Conservation (phyloP, 1,140 invertebrate species). For the Grapholita molesta region DNA sequence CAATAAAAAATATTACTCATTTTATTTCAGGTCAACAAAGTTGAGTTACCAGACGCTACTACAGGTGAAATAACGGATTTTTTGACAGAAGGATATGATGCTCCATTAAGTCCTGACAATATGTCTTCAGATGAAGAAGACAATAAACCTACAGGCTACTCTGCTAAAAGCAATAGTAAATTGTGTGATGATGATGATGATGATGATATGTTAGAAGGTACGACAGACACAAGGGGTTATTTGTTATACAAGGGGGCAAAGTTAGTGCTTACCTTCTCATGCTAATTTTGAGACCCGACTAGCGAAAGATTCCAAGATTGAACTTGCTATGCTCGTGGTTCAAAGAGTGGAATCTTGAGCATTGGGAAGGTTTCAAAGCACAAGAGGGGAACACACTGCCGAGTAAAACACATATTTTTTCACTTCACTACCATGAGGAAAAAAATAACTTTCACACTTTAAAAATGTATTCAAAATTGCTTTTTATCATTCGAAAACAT, state of each 20-base stretch:
- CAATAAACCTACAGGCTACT: not conserved
- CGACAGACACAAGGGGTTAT: not conserved
- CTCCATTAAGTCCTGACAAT: conserved; percentile 11
- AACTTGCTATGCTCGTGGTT: too few species aligned
- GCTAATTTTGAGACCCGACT: too few species aligned
- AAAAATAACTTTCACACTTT: too few species aligned
- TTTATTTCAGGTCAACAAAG: conserved; percentile 25
- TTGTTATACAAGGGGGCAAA: not conserved
- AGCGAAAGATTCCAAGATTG: too few species aligned
- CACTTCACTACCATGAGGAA: not conserved
- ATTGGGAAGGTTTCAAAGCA: too few species aligned
- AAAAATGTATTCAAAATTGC: too few species aligned
- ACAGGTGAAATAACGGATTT: conserved; percentile 22
- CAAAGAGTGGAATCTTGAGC: too few species aligned
- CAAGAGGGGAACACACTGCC: not conserved
- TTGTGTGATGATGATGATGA: conserved; percentile 24
- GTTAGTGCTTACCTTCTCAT: too few species aligned
- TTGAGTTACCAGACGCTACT: conserved; percentile 24
- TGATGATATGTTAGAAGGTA: conserved; percentile 19
- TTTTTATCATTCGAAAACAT: too few species aligned
- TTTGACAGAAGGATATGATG: conserved; percentile 18
- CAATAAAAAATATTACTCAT: not conserved
- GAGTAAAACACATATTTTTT: too few species aligned
- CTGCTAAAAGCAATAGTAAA: conserved; percentile 24
- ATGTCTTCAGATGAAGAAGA: conserved; percentile 28